Conservation (phyloP, 2,888 invertebrate species). For the Cheilosia soror region DNA sequence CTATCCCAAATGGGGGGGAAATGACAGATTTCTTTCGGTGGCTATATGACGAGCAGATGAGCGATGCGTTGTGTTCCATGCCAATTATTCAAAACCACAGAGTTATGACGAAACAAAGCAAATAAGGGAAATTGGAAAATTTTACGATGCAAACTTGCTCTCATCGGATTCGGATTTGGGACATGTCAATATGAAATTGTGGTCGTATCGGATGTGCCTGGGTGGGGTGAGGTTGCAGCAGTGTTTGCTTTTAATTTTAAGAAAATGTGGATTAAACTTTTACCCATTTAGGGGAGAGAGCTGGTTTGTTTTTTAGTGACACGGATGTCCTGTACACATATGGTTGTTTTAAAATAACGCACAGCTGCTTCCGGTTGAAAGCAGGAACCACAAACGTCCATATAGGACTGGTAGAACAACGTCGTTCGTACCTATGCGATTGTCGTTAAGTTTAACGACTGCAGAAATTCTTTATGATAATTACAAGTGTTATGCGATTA, state of each 20-base stretch:
- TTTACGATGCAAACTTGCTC: slow-evolving; percentile 39
- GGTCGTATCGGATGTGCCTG: slow-evolving; percentile 9
- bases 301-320: slow-evolving; percentile 8
- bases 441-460: slow-evolving; percentile 62
- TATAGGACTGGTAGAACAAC: slow-evolving; percentile 4
- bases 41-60: slow-evolving; percentile 51
- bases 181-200: slow-evolving; percentile 59
- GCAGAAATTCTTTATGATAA: slow-evolving; percentile 53
- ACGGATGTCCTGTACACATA: slow-evolving; percentile 14
- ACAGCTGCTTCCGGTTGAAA: slow-evolving; percentile 6
- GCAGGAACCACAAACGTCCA: slow-evolving; percentile 14
- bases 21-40: slow-evolving; percentile 48
- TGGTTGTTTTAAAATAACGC: slow-evolving; percentile 32
- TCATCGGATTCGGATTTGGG: slow-evolving; percentile 65
- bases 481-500: slow-evolving; percentile 63
- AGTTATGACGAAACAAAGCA: slow-evolving; percentile 67
- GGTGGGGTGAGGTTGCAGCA: slow-evolving; percentile 20
- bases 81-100: slow-evolving; percentile 74
- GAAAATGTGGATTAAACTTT: slow-evolving; percentile 42
- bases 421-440: slow-evolving; percentile 13
- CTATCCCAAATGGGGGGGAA: slow-evolving; percentile 7
- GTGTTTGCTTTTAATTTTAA: slow-evolving; percentile 69
- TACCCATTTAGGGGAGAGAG: not conserved
- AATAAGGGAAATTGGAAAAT: slow-evolving; percentile 70
- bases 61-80: slow-evolving; percentile 50